Conservation (phyloP, 2,888 invertebrate species). For the Drosophila mayaguana region DNA sequence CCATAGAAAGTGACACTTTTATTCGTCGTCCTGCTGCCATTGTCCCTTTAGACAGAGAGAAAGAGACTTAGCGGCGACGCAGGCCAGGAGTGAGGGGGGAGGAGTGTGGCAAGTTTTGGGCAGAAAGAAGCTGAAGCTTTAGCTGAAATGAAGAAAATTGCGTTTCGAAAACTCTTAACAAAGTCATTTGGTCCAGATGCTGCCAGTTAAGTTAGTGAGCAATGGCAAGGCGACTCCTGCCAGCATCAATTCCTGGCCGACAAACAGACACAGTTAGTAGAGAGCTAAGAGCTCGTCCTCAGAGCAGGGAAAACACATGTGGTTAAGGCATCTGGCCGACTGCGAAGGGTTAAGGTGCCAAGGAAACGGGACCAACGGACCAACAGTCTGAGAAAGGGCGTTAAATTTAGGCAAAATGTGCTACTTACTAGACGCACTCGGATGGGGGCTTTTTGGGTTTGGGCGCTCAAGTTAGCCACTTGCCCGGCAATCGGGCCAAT, state of each 20-base stretch:
- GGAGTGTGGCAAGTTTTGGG: slow-evolving; percentile 38
- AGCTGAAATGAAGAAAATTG: slow-evolving; percentile 73
- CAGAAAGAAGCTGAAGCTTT: slow-evolving; percentile 10
- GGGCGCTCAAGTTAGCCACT: slow-evolving; percentile 13
- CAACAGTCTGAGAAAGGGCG: slow-evolving; percentile 22
- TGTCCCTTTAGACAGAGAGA: slow-evolving; percentile 46
- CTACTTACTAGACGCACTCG: slow-evolving; percentile 52
- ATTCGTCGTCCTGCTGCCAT: slow-evolving; percentile 68
- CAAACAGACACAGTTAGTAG: slow-evolving; percentile 41
- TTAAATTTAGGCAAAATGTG: slow-evolving; percentile 63
- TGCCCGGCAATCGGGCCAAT: slow-evolving; percentile 39
- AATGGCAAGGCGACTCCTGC: slow-evolving; percentile 27
- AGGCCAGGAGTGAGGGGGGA: neutral
- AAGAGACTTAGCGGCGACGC: neutral
- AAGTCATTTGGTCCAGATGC: slow-evolving; percentile 80
- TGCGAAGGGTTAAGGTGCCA: slow-evolving; percentile 71
- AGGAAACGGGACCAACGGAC: slow-evolving; percentile 6
- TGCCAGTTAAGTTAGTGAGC: slow-evolving; percentile 69
- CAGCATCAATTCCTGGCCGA: slow-evolving; percentile 25
- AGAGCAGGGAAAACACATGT: slow-evolving; percentile 64
- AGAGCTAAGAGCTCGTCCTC: slow-evolving; percentile 15
- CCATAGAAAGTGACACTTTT: slow-evolving; percentile 82
- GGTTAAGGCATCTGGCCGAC: slow-evolving; percentile 52
- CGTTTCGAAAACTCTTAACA: slow-evolving; percentile 80
- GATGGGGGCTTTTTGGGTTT: neutral